Percentiles rank a stretch among this genome's conserved stretches.
These are phyloP conservation scores for Hippasteria phrygiana DNA, from an alignment of 53 echinoderm and acorn worm genomes.

Conservation along the genomic window DNA sequence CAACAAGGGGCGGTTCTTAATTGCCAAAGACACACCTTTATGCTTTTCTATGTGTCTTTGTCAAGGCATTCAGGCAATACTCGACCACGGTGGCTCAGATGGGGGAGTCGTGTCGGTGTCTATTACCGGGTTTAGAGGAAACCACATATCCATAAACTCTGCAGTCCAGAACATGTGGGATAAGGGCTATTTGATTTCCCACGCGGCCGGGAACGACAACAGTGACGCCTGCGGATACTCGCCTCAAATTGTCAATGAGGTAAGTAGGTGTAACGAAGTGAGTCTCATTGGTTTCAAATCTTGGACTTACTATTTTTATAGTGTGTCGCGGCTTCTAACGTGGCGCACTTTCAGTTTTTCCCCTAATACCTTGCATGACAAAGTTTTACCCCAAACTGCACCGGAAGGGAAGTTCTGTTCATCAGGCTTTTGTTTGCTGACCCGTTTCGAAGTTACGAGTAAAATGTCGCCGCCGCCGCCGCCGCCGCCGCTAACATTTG, in stretches of 20 bases:
- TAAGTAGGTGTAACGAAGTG: background rate
- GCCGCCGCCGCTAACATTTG: too few species aligned
- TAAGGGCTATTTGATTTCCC: constrained; percentile 1
- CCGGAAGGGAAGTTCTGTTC: too few species aligned
- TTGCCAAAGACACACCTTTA: too few species aligned
- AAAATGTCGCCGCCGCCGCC: too few species aligned
- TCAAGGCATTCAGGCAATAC: background rate
- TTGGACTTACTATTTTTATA: background rate
- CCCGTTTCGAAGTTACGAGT: too few species aligned
- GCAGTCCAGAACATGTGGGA: background rate
- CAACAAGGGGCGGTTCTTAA: too few species aligned
- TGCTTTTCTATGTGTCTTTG: constrained; percentile 37
- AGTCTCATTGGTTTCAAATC: background rate
- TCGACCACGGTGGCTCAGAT: background rate
- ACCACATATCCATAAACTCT: background rate
- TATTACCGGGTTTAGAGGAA: background rate
- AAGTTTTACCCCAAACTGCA: too few species aligned
- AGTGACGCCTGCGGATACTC: background rate
- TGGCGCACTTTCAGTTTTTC: too few species aligned
- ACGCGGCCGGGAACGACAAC: constrained; percentile 21
- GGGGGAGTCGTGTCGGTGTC: constrained; percentile 18
- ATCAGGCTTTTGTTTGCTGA: too few species aligned
- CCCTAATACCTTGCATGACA: too few species aligned
- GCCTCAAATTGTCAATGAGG: background rate
- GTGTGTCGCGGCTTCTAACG: too few species aligned